Evolutionary conservation across 1,140 invertebrate genomes (phyloP), one percentile per base, ranked within the genome.

Genomic region (Drosophila ficusphila): DNA sequence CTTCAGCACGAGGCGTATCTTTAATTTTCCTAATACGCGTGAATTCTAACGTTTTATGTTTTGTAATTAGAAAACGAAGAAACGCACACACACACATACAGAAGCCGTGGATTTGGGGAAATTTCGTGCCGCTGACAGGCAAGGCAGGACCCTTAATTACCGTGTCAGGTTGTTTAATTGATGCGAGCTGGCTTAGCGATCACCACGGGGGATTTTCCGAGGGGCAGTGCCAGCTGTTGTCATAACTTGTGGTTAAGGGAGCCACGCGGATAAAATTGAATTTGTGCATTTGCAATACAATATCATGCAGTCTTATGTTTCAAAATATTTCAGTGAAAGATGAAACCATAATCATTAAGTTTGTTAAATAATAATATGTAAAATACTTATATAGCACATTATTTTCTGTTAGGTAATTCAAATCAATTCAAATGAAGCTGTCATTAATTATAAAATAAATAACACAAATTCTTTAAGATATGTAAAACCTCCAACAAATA

Each of bases 11-110:
- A 42, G 64, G 44, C 74, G 61, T 88, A 88, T 88, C 83, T 88
- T 88, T 71, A 89, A 89, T 88, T 88, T 88, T 89, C 78, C 67
- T 89, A 88, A 88, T 88, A 88, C 86, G 82, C 82, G 78, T 88
- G 82, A 88, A 82, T 89, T 89, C 70, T 54, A 82, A 82, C 78
- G 76, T 82, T 88, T 78, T 82, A 82, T 88, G 81, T 88, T 82
- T 78, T 61, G 82, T 89, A 88, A 89, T 88, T 88, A 88, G 78
- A 89, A 88, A 67, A 46, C 65, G 48, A 61, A 52, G 36, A 27
- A 54, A 68, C 41, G 36, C 12, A 33, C 2, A 23, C 23, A 23
- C 23, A 23, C 2, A 23, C 23, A 38, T 34, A 29, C 12, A 36
- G 19, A 21, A 38, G 54, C 39, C 49, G 36, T 67, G 53, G 34